Conservation (phyloP, 2,113 vertebrate species). For the Furnarius figulus region DNA sequence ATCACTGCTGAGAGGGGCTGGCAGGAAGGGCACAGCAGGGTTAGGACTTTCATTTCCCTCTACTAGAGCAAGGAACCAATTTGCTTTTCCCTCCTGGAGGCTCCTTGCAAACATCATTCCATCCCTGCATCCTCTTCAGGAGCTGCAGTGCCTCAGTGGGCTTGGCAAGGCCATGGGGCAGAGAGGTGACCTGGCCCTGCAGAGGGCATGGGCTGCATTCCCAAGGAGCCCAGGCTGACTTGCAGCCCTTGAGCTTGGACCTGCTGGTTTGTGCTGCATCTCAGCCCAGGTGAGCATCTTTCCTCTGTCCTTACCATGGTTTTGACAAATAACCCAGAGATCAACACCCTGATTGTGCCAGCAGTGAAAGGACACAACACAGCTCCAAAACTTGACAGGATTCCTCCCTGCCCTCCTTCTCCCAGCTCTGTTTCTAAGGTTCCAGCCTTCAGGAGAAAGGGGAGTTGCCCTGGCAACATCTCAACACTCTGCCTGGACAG, state of each 20-base stretch:
- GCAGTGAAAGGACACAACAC: not conserved
- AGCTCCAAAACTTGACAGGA: not conserved
- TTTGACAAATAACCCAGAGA: not conserved
- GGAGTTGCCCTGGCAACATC: constrained; percentile 39
- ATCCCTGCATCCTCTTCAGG: not conserved
- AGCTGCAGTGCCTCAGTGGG: not conserved
- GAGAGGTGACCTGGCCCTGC: not conserved
- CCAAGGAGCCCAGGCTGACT: not conserved
- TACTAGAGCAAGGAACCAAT: not conserved
- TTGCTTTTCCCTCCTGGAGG: not conserved
- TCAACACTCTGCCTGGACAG: not conserved
- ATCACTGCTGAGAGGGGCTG: not conserved
- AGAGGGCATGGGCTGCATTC: not conserved
- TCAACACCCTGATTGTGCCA: not conserved
- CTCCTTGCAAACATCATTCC: not conserved
- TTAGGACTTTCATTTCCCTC: not conserved
- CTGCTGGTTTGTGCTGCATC: not conserved
- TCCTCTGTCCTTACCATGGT: not conserved
- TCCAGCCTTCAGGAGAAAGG: not conserved
- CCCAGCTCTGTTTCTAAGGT: not conserved
- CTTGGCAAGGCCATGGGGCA: not conserved
- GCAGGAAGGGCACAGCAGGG: not conserved
- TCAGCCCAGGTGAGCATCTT: not conserved
- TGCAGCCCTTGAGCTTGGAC: not conserved
- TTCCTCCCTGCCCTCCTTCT: not conserved